Conservation (phyloP, 2,797 vertebrate genomes). For the Trachurus trachurus region DNA sequence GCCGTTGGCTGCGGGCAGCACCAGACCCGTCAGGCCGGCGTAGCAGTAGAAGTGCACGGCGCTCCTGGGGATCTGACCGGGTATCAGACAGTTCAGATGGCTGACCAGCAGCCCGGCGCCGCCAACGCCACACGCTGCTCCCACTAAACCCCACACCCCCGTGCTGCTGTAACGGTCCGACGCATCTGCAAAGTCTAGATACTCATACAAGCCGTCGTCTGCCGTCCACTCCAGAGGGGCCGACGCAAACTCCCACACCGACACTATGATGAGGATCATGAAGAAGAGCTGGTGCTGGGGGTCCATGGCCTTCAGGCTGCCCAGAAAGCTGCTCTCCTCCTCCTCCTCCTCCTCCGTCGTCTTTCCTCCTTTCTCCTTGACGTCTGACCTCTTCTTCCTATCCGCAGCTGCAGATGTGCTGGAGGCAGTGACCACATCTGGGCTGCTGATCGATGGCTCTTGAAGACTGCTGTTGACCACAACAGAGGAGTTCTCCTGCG, state of each 20-base stretch:
- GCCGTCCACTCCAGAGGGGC: slow-evolving; percentile 86
- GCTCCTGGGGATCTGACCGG: slow-evolving; percentile 37
- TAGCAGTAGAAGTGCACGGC: slow-evolving; percentile 88
- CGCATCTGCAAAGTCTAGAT: slow-evolving; percentile 91
- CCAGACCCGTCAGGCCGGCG: slow-evolving; percentile 64
- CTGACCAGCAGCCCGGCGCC: slow-evolving; percentile 84
- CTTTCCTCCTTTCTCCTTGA: not conserved
- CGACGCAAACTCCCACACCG: slow-evolving; percentile 85
- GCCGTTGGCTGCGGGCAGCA: slow-evolving; percentile 68
- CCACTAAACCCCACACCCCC: slow-evolving; percentile 85
- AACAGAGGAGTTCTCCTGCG: not conserved
- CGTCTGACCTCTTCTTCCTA: slow-evolving; percentile 59
- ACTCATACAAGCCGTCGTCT: slow-evolving; percentile 91
- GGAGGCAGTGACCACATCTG: not conserved
- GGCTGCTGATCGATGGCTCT: not conserved
- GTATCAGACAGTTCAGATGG: slow-evolving; percentile 80
- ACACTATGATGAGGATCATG: slow-evolving; percentile 80
- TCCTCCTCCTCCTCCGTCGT: fast-evolving
- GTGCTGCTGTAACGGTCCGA: slow-evolving; percentile 83
- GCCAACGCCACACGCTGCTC: slow-evolving; percentile 82
- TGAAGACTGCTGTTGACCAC: not conserved
- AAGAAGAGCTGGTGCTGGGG: slow-evolving; percentile 86
- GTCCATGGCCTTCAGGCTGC: slow-evolving; percentile 79
- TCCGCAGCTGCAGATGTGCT: not conserved
- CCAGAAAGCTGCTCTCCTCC: slow-evolving; percentile 59